Base-by-base conservation (phyloP, 2,113 vertebrate genomes). In the Piprites chloris region DNA sequence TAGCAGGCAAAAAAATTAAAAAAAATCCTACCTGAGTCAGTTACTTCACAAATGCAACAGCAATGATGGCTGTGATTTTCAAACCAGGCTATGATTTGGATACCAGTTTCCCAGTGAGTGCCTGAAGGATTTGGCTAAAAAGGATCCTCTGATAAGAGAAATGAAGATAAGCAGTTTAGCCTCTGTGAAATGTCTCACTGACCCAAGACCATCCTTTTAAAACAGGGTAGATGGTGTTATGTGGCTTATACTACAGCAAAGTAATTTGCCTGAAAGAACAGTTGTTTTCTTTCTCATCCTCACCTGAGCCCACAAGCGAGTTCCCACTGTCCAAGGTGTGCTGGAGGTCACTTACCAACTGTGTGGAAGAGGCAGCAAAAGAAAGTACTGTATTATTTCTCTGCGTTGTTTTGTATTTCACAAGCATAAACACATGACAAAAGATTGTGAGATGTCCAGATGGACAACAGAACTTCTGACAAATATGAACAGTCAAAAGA, bases 51-150 rank as follows among this genome's bases (percentile, higher is more conserved):
- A 80, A 80, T 18, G n/a, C 33, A 47, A 49, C 4, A 74, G n/a
- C 28, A 90, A 55, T 56, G 4, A 53, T 17, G 9, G 9, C 6
- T 71, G 35, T 20, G 23, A 61, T 61, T 83, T 93, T 81, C 30
- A 77, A 78, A 63, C 12, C 27, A 92, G 19, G 11, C 18, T 63
- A 9, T 37, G 63, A 91, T n/a, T 8, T 33, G 47, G 13, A 46
- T 74, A 8, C 21, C 76, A 24, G 7, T 53, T 79, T 79, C n/a
- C 50, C 35, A 56, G 5, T 1, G 0, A 71, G 30, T 0, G 0
- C 10, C 42, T 85, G 13, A 49, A 28, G 9, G 10, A 80, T 78
- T 39, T 37, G 27, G n/a, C 5, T 5, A 46, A 72, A 90, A 67
- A 87, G 32, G 23, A 27, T 67, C 27, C 11, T 56, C 4, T 37